Conservation (phyloP, 2,113 vertebrate genomes). For the Thunnus thynnus region DNA sequence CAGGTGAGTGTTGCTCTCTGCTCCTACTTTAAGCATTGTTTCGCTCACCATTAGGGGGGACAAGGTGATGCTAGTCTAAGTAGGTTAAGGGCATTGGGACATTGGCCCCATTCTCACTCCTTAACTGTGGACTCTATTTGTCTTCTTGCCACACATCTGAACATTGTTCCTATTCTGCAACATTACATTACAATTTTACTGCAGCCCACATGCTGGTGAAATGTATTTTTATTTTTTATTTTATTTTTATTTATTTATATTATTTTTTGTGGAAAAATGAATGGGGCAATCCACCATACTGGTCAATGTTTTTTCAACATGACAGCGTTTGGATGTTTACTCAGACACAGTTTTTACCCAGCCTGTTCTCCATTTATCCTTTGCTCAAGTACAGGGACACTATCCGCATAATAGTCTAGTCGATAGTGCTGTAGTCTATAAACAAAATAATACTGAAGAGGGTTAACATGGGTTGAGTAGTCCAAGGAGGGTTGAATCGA, state of each 20-base stretch:
- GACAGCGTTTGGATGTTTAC: background rate
- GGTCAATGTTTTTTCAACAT: background rate
- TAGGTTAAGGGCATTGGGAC: background rate
- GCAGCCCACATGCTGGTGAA: background rate
- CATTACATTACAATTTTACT: background rate
- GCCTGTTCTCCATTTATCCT: constrained; percentile 7
- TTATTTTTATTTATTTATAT: no score
- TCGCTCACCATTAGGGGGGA: background rate
- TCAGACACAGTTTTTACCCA: background rate
- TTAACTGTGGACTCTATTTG: background rate
- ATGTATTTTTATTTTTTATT: background rate
- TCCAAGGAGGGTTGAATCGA: no score
- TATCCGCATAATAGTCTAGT: no score
- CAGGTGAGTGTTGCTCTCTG: constrained; percentile 87
- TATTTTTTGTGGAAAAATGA: background rate
- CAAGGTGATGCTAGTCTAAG: background rate
- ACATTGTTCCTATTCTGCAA: background rate
- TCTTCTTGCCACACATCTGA: constrained; percentile 31
- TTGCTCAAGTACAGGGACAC: background rate
- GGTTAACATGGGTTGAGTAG: no score
- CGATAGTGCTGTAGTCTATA: no score
- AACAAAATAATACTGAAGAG: no score
- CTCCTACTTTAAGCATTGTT: background rate
- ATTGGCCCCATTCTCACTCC: background rate
- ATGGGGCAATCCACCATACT: background rate